Base-by-base conservation (phyloP, 2,797 vertebrate genomes). In the Hippopotamyrus pictus region DNA sequence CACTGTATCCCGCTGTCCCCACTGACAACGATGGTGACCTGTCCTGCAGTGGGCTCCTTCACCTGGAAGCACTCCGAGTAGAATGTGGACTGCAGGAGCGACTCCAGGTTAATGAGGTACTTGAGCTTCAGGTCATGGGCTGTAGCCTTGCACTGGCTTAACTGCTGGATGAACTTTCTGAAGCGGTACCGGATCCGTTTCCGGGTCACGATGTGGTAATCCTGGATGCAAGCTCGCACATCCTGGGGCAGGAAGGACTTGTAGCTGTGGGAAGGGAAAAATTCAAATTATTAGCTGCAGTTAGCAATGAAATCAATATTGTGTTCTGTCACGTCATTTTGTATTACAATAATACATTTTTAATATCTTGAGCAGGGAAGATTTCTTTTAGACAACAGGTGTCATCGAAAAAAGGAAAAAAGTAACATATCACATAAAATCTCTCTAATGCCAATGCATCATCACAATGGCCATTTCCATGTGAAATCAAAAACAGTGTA, bases 161-260 rank as follows among this genome's bases (percentile, higher is more conserved):
- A 98, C 91, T 98, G 97, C 92, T 97, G 97, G 93, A 99, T 97
- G 95, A 99, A 99, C 93, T 92, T 97, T 90, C 94, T 96, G 94
- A 99, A 99, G 91, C 98, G 97, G 92, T 97, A 98, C 87, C 98
- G 97, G 94, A 99, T 99, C 92, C 99, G 95, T 92, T 98, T 99
- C 79, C 99, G 95, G 0, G 98, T 99, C 93, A 99, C 93, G 91
- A 99, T 96, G 94, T 99, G 98, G 92, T 98, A 99, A 37, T 97
- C 95, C 93, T 98, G 97, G 91, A 99, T 98, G 92, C 96, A 97
- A 62, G 94, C 95, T 88, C 95, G 95, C 94, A 99, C 96, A 88
- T 95, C 96, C 91, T 94, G 95, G 0, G 99, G 99, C 91, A 99
- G 95, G 93, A 98, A 98, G 90, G 95, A 96, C 94, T 99, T 99